phyloP scores from a whole-genome alignment of 2,797 vertebrate species.

The Enteromius radiatus region DNA sequence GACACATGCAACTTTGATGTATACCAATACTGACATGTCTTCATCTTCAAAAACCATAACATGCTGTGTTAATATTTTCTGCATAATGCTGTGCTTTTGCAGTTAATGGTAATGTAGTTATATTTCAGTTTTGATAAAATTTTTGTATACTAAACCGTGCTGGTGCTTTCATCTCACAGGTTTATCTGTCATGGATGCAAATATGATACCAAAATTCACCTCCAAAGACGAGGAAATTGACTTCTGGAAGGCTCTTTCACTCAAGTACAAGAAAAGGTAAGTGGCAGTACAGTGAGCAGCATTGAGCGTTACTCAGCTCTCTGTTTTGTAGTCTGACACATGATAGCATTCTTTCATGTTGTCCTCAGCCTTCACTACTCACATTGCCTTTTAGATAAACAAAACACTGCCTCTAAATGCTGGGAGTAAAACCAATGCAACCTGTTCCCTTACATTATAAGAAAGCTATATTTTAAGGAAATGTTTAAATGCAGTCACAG shows the following conservation, averaged over 20 bases:
- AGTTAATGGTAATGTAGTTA: background rate
- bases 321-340: conserved; percentile 33
- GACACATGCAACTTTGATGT: background rate
- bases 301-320: conserved; percentile 13
- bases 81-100: background rate
- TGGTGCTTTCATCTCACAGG: conserved; percentile 20
- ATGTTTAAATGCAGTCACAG: conserved; percentile 1
- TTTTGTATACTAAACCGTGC: background rate
- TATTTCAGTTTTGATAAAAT: background rate
- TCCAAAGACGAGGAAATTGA: conserved; percentile 94
- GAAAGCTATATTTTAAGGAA: background rate
- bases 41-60: background rate
- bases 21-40: background rate
- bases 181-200: conserved; percentile 91
- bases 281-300: conserved; percentile 41
- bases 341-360: conserved; percentile 49
- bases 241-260: conserved; percentile 93
- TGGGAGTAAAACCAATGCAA: conserved; percentile 18
- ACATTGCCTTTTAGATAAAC: conserved; percentile 33
- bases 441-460: background rate
- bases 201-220: conserved; percentile 92
- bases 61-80: background rate
- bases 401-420: background rate
- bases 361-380: conserved; percentile 27
- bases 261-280: conserved; percentile 95